Percentiles rank a stretch among this genome's conserved stretches.
phyloP scores from a whole-genome alignment of 1,140 invertebrate genomes.

The Lepidurus packardi region DNA sequence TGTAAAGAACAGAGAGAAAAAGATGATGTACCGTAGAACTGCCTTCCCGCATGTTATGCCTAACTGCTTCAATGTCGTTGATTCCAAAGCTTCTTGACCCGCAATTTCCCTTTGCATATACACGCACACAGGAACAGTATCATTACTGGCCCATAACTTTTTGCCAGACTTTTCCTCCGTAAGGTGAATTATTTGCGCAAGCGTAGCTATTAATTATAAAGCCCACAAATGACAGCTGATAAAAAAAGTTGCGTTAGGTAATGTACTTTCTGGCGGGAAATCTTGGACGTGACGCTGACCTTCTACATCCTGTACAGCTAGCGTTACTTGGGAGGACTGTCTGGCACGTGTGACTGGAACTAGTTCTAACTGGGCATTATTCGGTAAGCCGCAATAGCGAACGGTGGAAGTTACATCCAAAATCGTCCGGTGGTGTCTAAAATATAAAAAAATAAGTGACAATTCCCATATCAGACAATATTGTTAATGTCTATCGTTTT shows the following conservation, averaged over 20 bases:
- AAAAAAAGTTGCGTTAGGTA: background rate
- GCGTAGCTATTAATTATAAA: background rate
- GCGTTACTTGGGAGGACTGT: background rate
- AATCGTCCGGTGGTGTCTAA: background rate
- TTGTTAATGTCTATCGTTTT: too few relatives aligned
- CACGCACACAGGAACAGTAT: background rate
- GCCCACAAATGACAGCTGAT: background rate
- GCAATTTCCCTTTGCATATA: background rate
- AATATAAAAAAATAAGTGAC: background rate
- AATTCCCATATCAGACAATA: background rate
- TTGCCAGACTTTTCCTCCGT: background rate
- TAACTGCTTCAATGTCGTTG: background rate
- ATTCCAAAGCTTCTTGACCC: background rate
- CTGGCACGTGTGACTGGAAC: background rate
- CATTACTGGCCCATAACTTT: background rate
- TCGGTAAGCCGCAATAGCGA: background rate
- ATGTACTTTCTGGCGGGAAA: background rate
- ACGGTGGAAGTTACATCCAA: constrained; percentile 7
- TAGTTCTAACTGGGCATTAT: constrained; percentile 15
- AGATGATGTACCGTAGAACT: background rate
- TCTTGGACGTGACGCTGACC: background rate
- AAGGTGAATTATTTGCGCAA: background rate
- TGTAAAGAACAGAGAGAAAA: background rate
- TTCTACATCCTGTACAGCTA: background rate
- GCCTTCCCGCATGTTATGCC: background rate